Evolutionary conservation across 2,797 vertebrate genomes (phyloP), one percentile per base, ranked within the genome.

Genomic region (Dermochelys coriacea): DNA sequence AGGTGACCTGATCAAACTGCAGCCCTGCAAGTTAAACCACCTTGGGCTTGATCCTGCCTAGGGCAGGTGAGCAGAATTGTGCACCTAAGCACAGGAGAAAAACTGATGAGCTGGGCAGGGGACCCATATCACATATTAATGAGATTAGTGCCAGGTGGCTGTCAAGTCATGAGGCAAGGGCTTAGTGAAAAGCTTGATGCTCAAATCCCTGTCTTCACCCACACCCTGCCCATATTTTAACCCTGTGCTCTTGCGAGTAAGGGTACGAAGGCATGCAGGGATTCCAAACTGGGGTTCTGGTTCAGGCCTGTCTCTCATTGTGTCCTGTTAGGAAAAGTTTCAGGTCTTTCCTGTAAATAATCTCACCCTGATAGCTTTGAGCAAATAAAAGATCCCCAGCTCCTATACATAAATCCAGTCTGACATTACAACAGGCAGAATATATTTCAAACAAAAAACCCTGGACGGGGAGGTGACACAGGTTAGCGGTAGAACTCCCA

Each of bases 1-100:
- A 55, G 2, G 1, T 94, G 84, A 84, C 37, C 1, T 2, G 55
- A 55, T 23, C 90, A 0, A 0, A 47, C 27, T n/a, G 27, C n/a
- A 1, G 0, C 5, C 15, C 6, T 31, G 49, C 68, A 45, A 8
- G 21, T 0, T 37, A n/a, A 34, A 68, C 34, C 61, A 5, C 18
- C 18, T n/a, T 8, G 41, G 25, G 41, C 41, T 8, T 2, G 23
- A 75, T 75, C 41, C 71, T 15, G 71, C 71, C 41, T 45, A 25
- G 37, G 11, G 14, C 41, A 45, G 71, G 41, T 25, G 23, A 47
- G 23, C 71, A 75, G 37, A 25, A 41, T 7, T 27, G 25, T 29
- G 71, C 25, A 41, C 71, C 25, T 25, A 27, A 45, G 18, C 34
- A 21, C 18, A n/a, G 18, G 61, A 68, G 61, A 21, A 11, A 68